These are phyloP conservation scores for Lasioglossum figueresi DNA, from an alignment of 2,888 invertebrate genomes.

Conservation along the genomic window DNA sequence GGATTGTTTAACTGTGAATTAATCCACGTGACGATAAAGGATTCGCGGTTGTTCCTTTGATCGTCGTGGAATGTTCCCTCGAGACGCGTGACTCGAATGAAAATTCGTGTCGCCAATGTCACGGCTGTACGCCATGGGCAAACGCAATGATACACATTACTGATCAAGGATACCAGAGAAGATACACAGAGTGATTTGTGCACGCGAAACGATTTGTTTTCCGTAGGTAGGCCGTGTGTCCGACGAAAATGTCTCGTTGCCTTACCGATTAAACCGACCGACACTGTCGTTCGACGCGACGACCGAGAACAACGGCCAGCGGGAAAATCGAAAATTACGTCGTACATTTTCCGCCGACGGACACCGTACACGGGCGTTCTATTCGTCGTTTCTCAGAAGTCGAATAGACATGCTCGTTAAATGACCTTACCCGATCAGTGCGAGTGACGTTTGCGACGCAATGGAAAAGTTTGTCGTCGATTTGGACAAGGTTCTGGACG, in stretches of 20 bases:
- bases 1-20: constrained; percentile 42
- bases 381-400: constrained; percentile 32
- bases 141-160: constrained; percentile 36
- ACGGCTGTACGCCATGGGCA: constrained; percentile 27
- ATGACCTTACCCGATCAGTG: constrained; percentile 23
- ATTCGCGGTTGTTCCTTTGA: constrained; percentile 22
- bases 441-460: constrained; percentile 28
- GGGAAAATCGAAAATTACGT: constrained; percentile 43
- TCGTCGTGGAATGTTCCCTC: neutral
- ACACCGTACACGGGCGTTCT: constrained; percentile 40
- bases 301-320: neutral
- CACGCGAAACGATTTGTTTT: constrained; percentile 11
- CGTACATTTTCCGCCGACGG: constrained; percentile 2
- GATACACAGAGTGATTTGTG: constrained; percentile 35
- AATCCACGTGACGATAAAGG: constrained; percentile 54
- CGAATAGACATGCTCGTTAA: constrained; percentile 43
- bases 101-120: constrained; percentile 28
- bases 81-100: constrained; percentile 12
- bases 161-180: constrained; percentile 19
- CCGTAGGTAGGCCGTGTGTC: neutral
- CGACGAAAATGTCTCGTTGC: constrained; percentile 14
- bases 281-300: constrained; percentile 7
- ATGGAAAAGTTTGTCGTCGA: constrained; percentile 89
- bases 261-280: constrained; percentile 5
- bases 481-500: constrained; percentile 93